A percentile compares a stretch with the other conserved stretches of the same genome.
Conservation (phyloP, 2,113 vertebrate species). For the Pedionomus torquatus region DNA sequence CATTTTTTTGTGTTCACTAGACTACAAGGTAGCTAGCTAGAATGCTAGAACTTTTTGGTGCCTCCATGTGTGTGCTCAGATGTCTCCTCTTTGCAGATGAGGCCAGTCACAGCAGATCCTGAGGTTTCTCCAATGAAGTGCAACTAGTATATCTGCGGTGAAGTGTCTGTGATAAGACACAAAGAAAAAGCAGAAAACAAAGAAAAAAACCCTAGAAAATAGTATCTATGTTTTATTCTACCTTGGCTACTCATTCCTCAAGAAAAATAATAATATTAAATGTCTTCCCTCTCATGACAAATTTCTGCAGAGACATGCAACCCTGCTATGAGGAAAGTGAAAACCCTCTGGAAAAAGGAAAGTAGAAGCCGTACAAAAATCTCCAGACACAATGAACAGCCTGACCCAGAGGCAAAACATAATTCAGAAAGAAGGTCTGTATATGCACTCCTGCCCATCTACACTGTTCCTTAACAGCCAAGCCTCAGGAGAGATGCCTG, state of each 20-base stretch:
- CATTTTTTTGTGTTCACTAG: background rate
- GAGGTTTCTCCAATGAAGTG: conserved; percentile 50
- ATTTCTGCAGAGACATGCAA: background rate
- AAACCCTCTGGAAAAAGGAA: background rate
- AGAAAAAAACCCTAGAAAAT: background rate
- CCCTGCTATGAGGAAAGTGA: background rate
- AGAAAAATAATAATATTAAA: background rate
- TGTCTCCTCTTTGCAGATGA: background rate
- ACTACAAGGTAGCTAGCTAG: background rate
- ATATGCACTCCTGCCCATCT: background rate
- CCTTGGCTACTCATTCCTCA: background rate
- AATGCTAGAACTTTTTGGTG: background rate
- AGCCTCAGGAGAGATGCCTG: background rate
- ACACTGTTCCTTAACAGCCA: background rate
- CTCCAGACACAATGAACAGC: background rate
- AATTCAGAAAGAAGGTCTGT: background rate
- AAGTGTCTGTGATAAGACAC: conserved; percentile 31
- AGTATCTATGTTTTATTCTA: background rate
- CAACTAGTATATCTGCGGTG: background rate
- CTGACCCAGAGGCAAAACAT: background rate
- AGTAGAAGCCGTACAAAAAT: background rate
- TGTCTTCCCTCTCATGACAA: background rate
- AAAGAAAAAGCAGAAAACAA: background rate
- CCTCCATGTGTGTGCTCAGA: background rate
- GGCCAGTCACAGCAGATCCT: background rate